Evolutionary conservation across 1,140 invertebrate genomes (phyloP).

Genomic region (Ceratoteleas bidentatus): DNA sequence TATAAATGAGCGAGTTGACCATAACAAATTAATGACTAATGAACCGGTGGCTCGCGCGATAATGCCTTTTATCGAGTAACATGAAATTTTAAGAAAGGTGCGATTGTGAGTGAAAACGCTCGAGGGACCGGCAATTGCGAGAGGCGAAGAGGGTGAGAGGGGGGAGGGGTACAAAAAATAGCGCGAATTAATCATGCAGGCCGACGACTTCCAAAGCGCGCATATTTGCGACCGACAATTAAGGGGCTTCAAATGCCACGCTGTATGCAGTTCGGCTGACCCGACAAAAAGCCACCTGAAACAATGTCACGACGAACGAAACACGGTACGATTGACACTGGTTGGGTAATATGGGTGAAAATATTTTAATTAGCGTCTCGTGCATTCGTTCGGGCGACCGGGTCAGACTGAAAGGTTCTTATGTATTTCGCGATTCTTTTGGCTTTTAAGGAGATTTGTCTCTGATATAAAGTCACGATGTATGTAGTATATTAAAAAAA

Average conservation of each 20-base stretch:
- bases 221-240: slow-evolving; percentile 21
- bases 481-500: no score
- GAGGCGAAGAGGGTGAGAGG: no score
- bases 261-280: slow-evolving; percentile 15
- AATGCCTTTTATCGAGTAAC: slow-evolving; percentile 38
- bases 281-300: slow-evolving; percentile 18
- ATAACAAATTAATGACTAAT: slow-evolving; percentile 56
- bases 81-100: slow-evolving; percentile 42
- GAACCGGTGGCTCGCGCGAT: slow-evolving; percentile 30
- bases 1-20: slow-evolving; percentile 40
- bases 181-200: slow-evolving; percentile 35
- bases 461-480: no score
- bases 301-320: slow-evolving; percentile 21
- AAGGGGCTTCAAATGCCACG: slow-evolving; percentile 29
- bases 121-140: no score
- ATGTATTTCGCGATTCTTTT: no score
- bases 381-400: no score
- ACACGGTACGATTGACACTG: slow-evolving; percentile 9
- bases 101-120: slow-evolving; percentile 41
- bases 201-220: slow-evolving; percentile 7
- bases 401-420: no score
- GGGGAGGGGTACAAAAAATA: slow-evolving; percentile 29
- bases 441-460: no score
- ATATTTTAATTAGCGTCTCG: slow-evolving; percentile 29
- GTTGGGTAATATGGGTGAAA: slow-evolving; percentile 3